A percentile compares a stretch with the other conserved stretches of the same genome.
Conservation (phyloP, 2,888 invertebrate genomes). For the Drosophila paranaensis region DNA sequence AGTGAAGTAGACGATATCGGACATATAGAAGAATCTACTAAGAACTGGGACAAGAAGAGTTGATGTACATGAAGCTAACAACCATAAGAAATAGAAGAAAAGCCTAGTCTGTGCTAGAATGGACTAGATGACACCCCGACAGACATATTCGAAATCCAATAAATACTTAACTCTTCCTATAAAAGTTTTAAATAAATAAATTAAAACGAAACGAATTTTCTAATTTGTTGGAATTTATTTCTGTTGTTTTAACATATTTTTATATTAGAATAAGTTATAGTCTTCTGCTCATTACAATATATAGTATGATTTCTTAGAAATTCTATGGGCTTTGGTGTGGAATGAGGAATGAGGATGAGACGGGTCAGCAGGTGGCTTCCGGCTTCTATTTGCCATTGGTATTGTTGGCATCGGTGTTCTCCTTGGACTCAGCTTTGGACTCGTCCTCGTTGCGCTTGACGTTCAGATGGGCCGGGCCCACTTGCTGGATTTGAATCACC, state of each 20-base stretch:
- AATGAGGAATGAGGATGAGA: constrained; percentile 16
- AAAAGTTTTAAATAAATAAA: too few species aligned
- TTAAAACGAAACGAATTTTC: too few species aligned
- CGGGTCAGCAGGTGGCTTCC: neutral
- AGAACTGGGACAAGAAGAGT: too few species aligned
- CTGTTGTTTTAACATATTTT: neutral
- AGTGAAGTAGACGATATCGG: too few species aligned
- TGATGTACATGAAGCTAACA: too few species aligned
- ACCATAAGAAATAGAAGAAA: too few species aligned
- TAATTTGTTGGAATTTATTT: too few species aligned
- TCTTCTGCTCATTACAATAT: constrained; percentile 9
- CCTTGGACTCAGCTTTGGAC: neutral
- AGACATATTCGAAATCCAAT: too few species aligned
- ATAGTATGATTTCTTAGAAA: constrained; percentile 1
- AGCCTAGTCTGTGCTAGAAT: too few species aligned
- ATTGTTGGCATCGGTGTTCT: neutral
- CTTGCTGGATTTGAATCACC: constrained; percentile 87
- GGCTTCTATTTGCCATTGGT: constrained; percentile 32
- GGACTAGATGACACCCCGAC: too few species aligned
- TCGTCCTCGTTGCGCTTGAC: constrained; percentile 65
- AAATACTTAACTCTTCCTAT: too few species aligned
- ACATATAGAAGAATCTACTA: too few species aligned
- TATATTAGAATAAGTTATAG: constrained; percentile 2
- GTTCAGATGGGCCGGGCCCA: constrained; percentile 86
- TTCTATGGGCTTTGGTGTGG: constrained; percentile 1